A percentile compares a stretch with the other conserved stretches of the same genome.
Conservation (phyloP, 2,113 vertebrate genomes). For the Chionis minor region DNA sequence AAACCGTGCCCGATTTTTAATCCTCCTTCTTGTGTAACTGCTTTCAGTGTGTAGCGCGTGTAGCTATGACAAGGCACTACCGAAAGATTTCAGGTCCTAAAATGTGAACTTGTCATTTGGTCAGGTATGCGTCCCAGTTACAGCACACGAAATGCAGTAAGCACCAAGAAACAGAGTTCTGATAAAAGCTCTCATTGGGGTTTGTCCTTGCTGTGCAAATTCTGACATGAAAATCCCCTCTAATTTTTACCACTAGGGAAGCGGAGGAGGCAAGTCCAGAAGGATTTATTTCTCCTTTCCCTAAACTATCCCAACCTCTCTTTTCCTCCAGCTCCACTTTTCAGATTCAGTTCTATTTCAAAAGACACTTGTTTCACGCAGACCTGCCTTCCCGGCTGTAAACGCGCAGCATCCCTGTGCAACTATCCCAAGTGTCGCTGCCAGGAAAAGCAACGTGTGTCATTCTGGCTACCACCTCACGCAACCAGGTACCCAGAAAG, state of each 20-base stretch:
- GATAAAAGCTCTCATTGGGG: not conserved
- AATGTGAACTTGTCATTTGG: not conserved
- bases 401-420: not conserved
- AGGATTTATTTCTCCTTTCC: not conserved
- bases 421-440: not conserved
- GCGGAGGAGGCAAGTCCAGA: not conserved
- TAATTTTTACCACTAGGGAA: not conserved
- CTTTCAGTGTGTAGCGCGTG: not conserved
- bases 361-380: not conserved
- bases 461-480: not conserved
- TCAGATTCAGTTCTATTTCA: not conserved
- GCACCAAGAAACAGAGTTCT: not conserved
- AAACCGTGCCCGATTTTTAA: not conserved
- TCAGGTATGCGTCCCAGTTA: rapidly evolving
- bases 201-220: not conserved
- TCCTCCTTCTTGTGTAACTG: not conserved
- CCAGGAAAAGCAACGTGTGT: rapidly evolving
- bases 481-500: not conserved
- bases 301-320: not conserved
- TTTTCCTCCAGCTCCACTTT: not conserved
- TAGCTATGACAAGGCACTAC: not conserved
- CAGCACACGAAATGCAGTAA: not conserved
- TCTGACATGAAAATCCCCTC: not conserved
- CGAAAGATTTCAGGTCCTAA: not conserved
- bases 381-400: not conserved